Conservation (phyloP, 2,888 invertebrate species). For the Neoitamus cyanurus region DNA sequence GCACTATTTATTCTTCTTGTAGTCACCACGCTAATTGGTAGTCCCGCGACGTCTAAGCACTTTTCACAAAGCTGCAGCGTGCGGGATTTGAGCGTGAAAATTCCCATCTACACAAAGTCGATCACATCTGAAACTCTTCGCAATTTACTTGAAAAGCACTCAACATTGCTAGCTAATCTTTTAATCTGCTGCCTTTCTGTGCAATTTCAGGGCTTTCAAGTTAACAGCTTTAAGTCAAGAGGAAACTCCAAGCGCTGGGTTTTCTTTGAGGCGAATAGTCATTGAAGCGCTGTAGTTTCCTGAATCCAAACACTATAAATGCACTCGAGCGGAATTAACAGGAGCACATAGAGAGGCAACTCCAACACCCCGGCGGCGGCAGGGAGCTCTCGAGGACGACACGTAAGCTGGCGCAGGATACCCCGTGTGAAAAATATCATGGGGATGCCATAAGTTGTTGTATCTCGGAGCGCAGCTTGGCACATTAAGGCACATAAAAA, state of each 20-base stretch:
- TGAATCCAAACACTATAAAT: conserved; percentile 28
- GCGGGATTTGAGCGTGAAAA: not conserved
- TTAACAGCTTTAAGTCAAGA: conserved; percentile 35
- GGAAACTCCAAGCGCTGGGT: not conserved
- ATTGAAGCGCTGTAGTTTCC: conserved; percentile 14
- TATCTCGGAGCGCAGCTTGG: conserved; percentile 11
- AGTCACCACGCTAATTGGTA: not conserved
- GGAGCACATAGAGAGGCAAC: not conserved
- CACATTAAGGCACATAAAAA: not conserved
- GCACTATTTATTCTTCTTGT: not conserved
- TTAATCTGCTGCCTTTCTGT: conserved; percentile 29
- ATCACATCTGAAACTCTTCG: conserved; percentile 3
- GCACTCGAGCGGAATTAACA: conserved; percentile 30
- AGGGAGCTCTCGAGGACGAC: not conserved
- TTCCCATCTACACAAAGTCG: not conserved
- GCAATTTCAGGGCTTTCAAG: conserved; percentile 24
- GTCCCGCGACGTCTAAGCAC: not conserved
- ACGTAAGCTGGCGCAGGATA: not conserved
- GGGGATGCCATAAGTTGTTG: conserved; percentile 39
- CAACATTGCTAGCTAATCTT: conserved; percentile 23
- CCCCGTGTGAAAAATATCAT: conserved; percentile 26
- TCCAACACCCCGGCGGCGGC: not conserved
- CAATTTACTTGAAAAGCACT: conserved; percentile 32
- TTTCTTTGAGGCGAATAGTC: conserved; percentile 30
- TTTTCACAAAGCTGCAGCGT: not conserved